Evolutionary conservation across 2,113 vertebrate species (phyloP), one percentile per base, ranked within the genome.

Genomic region (Climacteris rufus): DNA sequence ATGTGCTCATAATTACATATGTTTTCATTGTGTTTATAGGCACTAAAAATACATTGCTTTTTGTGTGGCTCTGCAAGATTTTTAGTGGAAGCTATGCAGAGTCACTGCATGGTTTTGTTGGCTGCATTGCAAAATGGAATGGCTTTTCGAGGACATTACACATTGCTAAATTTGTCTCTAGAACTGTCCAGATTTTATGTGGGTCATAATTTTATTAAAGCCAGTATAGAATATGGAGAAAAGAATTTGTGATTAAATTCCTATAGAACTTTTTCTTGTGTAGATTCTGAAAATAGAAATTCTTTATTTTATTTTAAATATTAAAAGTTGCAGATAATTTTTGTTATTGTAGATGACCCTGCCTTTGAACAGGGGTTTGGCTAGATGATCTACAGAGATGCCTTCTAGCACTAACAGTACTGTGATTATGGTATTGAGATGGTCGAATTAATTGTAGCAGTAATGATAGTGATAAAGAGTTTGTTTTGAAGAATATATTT

Each of bases 21-120:
- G 24, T 89, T 95, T 93, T 95, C 44, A 68, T 94, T 96, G 44
- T 89, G 66, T 57, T 84, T 89, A 78, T 57, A 74, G 66, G 42
- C 39, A 40, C 87, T 94, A 89, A 93, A 95, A 96, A 85, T 91
- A 70, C 21, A 70, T 70, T 80, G 35, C 18, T 72, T 72, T 87
- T 88, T 91, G 35, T 95, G 93, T 90, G 75, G 75, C 63, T 78
- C 61, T 91, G 50, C 25, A 83, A 57, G 22, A 54, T 54, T 87
- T 92, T 93, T 79, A 83, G 31, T 54, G 66, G 70, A 63, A 87
- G 20, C 49, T 74, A 4, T 7, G 19, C 33, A 83, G 52, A 71
- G 84, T 87, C 49, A 66, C 30, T 83, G 17, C 74, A 79, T 69
- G 76, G 70, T 85, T 96, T 71, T 54, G 23, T 94, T 94, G 86